Conservation (phyloP, 2,113 vertebrate genomes). For the Bos javanicus region DNA sequence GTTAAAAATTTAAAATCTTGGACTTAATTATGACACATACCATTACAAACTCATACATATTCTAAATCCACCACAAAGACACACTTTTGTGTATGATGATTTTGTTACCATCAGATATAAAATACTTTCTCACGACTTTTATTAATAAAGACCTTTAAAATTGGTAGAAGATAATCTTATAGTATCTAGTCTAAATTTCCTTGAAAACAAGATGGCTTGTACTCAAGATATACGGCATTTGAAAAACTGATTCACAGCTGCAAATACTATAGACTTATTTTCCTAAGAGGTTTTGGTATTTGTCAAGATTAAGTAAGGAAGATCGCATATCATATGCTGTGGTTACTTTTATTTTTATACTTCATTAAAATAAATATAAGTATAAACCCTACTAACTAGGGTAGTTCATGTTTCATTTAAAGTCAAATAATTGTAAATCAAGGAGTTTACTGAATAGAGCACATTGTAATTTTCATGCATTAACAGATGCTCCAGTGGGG, state of each 20-base stretch:
- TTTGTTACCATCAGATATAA: not conserved
- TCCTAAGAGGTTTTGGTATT: not conserved
- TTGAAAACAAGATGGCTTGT: not conserved
- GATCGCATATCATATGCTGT: not conserved
- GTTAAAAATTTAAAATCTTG: not conserved
- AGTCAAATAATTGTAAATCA: not conserved
- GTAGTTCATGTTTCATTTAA: not conserved
- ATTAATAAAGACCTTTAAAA: not conserved
- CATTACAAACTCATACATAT: not conserved
- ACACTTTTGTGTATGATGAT: not conserved
- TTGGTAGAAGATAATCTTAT: not conserved
- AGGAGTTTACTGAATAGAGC: not conserved
- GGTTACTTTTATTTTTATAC: not conserved
- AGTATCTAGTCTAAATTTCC: not conserved
- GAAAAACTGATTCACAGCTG: not conserved
- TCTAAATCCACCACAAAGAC: not conserved
- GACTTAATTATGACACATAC: not conserved
- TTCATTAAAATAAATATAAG: not conserved
- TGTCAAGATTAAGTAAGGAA: not conserved
- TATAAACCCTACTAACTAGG: not conserved
- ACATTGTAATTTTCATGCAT: not conserved
- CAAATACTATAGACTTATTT: not conserved
- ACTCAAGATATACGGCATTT: not conserved
- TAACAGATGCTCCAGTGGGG: not conserved
- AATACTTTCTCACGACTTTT: not conserved